Base-by-base conservation (phyloP, 35 echinoderm and acorn worm genomes). In the Holothuria glaberrima region DNA sequence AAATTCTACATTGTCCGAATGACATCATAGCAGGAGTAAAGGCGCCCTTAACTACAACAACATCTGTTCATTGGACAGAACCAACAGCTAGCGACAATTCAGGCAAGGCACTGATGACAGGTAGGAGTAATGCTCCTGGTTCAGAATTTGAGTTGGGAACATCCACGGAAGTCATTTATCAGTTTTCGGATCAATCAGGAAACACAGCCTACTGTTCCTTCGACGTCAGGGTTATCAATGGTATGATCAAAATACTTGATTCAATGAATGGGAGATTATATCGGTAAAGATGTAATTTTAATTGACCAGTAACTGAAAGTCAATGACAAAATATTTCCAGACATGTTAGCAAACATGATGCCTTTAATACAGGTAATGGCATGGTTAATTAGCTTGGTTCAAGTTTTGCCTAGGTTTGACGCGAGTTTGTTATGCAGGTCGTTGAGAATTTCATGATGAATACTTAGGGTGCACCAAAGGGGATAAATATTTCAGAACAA, bases 191-290 rank as follows among this genome's bases (percentile, higher is more conserved):
- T 32, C 54, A 71, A 60, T 79, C 71, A 9, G 59, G 89, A n/a
- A 90, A 90, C 75, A 90, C 89, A 6, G 89, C 89, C 9, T 76
- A 79, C 65, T 90, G 89, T 30, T 90, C 89, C 2, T 90, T 90
- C 73, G 74, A 76, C 41, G 75, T 90, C 6, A 90, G 28, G 68
- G 89, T 90, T 20, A 90, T 80, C 22, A 87, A 87, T 71, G 85
- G 85, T 87, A 86, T 20, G 59, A 19, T 24, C 10, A 54, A 14
- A 54, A 14, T 14, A 54, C 0, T 54, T 5, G 50, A 54, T 54
- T 54, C 13, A 5, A 14, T 17, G 16, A 1, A 5, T 46, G 10
- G 10, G 44, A 46, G 44, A 10, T 46, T 46, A n/a, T n/a, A n/a
- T n/a, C n/a, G 44, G 44, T 4, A 46, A 10, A 10, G 44, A 46